phyloP scores from a whole-genome alignment of 2,888 invertebrate species.

The Cancer borealis region DNA sequence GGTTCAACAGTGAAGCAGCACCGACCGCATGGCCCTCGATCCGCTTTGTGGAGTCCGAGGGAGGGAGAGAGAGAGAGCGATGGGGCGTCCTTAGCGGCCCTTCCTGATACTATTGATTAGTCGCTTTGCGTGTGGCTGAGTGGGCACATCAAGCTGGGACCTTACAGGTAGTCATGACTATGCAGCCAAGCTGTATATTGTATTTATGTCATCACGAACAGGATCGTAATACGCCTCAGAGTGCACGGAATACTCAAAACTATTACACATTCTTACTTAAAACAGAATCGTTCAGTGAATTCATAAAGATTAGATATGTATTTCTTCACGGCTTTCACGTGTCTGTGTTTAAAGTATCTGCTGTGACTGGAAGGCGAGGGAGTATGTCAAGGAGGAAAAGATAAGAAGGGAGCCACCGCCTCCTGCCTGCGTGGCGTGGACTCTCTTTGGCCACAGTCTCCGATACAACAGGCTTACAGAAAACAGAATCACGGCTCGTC shows the following conservation, averaged over 20 bases:
- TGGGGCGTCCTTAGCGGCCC: not conserved
- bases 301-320: not conserved
- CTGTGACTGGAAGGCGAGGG: not conserved
- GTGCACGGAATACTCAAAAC: not conserved
- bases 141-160: not conserved
- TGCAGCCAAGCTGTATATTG: not conserved
- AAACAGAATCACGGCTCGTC: slow-evolving; percentile 36
- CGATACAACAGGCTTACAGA: slow-evolving; percentile 39
- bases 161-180: not conserved
- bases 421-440: slow-evolving; percentile 14
- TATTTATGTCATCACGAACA: not conserved
- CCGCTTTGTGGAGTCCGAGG: not conserved
- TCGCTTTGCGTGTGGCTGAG: not conserved
- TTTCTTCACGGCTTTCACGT: not conserved
- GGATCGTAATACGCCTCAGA: not conserved
- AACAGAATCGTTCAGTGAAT: not conserved
- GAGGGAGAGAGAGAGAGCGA: not conserved
- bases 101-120: slow-evolving; percentile 31
- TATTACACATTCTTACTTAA: not conserved
- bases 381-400: not conserved
- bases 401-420: too few species aligned
- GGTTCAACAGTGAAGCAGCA: not conserved
- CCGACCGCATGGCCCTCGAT: not conserved
- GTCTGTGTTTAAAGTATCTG: not conserved
- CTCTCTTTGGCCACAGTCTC: slow-evolving; percentile 12